A percentile compares a stretch with the other conserved stretches of the same genome.
phyloP scores from a whole-genome alignment of 2,113 vertebrate genomes.

The Nannobrachium achirus region DNA sequence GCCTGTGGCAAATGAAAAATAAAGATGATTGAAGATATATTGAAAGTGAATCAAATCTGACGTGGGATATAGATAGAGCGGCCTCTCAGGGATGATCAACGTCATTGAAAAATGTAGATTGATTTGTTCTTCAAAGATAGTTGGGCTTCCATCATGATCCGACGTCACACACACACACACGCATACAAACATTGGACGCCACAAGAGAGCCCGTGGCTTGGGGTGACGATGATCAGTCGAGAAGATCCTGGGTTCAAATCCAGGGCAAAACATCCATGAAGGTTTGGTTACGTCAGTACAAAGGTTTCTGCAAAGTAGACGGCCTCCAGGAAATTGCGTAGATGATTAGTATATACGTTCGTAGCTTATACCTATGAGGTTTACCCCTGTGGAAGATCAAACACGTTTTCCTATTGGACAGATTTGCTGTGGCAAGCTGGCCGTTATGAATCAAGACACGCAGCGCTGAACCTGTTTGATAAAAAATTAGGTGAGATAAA shows the following conservation, averaged over 20 bases:
- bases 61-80: slow-evolving; percentile 19
- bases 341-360: background rate
- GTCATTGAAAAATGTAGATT: slow-evolving; percentile 15
- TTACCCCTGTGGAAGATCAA: too few relatives aligned
- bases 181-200: background rate
- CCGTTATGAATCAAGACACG: too few relatives aligned
- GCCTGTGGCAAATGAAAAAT: too few relatives aligned
- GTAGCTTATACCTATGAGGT: background rate
- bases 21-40: too few relatives aligned
- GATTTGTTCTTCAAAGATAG: slow-evolving; percentile 13
- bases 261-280: background rate
- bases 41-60: slow-evolving; percentile 6
- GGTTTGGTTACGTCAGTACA: background rate
- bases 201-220: background rate
- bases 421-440: too few relatives aligned
- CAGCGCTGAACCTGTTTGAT: too few relatives aligned
- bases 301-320: background rate
- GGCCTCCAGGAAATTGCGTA: background rate
- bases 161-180: background rate
- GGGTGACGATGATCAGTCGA: background rate
- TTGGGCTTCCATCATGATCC: background rate
- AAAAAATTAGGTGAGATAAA: too few relatives aligned
- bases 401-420: too few relatives aligned
- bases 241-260: background rate
- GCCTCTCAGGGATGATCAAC: slow-evolving; percentile 7